phyloP scores from a whole-genome alignment of 1,140 invertebrate genomes.

The Calliphora vicina region DNA sequence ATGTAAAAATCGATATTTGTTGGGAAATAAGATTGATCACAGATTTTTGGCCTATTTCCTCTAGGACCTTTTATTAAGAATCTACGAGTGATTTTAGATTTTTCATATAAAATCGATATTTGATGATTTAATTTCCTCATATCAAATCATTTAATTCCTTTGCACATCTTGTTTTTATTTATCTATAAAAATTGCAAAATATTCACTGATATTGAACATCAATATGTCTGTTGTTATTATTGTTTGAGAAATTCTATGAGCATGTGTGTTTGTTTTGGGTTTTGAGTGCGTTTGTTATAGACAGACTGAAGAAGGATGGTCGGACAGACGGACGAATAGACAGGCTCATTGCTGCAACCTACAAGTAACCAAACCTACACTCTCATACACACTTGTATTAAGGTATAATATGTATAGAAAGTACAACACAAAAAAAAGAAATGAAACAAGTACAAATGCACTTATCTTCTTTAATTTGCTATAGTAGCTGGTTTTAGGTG shows the following conservation, averaged over 20 bases:
- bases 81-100: too few relatives aligned
- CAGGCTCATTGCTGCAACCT: background rate
- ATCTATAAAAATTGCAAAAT: too few relatives aligned
- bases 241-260: background rate
- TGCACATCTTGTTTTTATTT: too few relatives aligned
- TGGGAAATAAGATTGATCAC: too few relatives aligned
- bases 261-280: background rate
- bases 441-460: conserved; percentile 3
- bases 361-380: background rate
- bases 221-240: conserved; percentile 10
- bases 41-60: too few relatives aligned
- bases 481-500: background rate
- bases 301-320: background rate
- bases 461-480: conserved; percentile 9
- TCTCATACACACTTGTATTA: too few relatives aligned
- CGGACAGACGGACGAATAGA: background rate
- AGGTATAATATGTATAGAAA: background rate
- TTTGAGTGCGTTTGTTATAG: background rate
- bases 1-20: too few relatives aligned
- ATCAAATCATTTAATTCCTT: too few relatives aligned
- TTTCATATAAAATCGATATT: too few relatives aligned
- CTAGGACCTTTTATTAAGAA: too few relatives aligned
- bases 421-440: background rate
- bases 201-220: background rate
- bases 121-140: too few relatives aligned